Percentiles rank a stretch among this genome's conserved stretches.
Evolutionary conservation across 2,888 invertebrate genomes (phyloP).

Genomic region (Rhopalosiphum nymphaeae): DNA sequence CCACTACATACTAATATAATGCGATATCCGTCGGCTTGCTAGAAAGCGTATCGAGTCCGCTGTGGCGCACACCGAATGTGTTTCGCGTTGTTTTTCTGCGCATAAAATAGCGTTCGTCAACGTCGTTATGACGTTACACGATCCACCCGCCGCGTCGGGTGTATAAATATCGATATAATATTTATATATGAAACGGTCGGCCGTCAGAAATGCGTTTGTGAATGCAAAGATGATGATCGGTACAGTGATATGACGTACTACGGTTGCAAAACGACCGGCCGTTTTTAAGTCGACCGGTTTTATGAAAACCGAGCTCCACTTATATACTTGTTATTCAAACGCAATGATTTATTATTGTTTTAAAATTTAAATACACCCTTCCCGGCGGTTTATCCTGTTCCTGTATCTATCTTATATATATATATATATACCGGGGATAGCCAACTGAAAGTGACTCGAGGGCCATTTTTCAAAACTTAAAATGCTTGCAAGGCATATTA

Average conservation of each 20-base stretch:
- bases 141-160: background rate
- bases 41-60: background rate
- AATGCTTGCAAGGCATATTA: background rate
- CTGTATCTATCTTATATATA: background rate
- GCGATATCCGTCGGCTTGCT: background rate
- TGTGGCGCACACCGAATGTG: background rate
- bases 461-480: slow-evolving; percentile 3
- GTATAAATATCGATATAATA: background rate
- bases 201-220: background rate
- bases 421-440: background rate
- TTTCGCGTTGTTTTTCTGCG: background rate
- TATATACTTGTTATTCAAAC: background rate
- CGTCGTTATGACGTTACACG: background rate
- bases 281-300: background rate
- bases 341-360: slow-evolving; percentile 7
- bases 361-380: slow-evolving; percentile 9
- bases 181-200: background rate
- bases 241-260: background rate
- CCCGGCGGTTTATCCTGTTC: background rate
- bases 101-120: background rate
- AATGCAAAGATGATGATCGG: background rate
- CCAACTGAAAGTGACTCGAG: background rate
- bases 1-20: background rate
- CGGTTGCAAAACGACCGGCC: background rate
- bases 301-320: background rate